Evolutionary conservation across 2,888 invertebrate species (phyloP).

Genomic region (Acleris laterana): DNA sequence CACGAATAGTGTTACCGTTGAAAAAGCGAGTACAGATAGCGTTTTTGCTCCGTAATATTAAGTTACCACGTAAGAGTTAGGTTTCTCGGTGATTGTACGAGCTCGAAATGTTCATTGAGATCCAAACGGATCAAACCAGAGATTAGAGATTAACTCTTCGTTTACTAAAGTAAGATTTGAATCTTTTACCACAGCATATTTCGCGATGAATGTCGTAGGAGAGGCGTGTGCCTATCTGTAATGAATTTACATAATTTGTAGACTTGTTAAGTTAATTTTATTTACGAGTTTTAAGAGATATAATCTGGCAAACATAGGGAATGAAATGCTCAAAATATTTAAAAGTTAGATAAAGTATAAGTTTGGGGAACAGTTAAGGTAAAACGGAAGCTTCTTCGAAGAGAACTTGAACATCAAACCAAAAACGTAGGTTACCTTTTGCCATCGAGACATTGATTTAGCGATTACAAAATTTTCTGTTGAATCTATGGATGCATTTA

Average conservation of each 20-base stretch:
- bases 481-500: slow-evolving; percentile 55
- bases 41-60: slow-evolving; percentile 82
- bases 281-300: slow-evolving; percentile 75
- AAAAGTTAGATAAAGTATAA: slow-evolving; percentile 53
- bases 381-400: slow-evolving; percentile 51
- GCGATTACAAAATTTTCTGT: slow-evolving; percentile 63
- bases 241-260: slow-evolving; percentile 77
- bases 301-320: slow-evolving; percentile 72
- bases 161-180: slow-evolving; percentile 77
- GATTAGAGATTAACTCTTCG: slow-evolving; percentile 75
- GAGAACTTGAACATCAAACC: slow-evolving; percentile 59
- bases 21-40: slow-evolving; percentile 72
- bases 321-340: slow-evolving; percentile 77
- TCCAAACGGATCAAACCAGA: slow-evolving; percentile 70
- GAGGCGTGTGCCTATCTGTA: slow-evolving; percentile 74
- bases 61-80: slow-evolving; percentile 83
- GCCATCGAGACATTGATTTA: slow-evolving; percentile 74
- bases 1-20: slow-evolving; percentile 77
- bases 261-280: slow-evolving; percentile 79
- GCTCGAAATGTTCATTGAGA: slow-evolving; percentile 62
- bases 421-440: slow-evolving; percentile 83
- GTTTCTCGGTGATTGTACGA: slow-evolving; percentile 69
- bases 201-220: slow-evolving; percentile 82
- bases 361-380: slow-evolving; percentile 66
- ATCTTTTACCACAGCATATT: slow-evolving; percentile 81